phyloP scores from a whole-genome alignment of 2,797 vertebrate genomes.

The Cygnus olor region DNA sequence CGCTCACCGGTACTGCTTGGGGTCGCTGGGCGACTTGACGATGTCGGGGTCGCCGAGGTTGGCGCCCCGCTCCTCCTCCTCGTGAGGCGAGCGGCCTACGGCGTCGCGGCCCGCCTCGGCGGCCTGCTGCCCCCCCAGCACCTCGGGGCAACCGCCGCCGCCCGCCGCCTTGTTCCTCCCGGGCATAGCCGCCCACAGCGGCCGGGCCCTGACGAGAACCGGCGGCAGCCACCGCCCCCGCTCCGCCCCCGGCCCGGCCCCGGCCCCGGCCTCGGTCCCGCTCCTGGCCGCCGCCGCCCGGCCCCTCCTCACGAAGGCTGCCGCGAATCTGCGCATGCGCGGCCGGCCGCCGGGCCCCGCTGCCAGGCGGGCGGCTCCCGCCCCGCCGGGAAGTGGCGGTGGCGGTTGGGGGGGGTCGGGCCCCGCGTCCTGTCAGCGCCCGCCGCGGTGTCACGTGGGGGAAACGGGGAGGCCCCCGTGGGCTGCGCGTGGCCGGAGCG shows the following conservation, averaged over 20 bases:
- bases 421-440: neutral
- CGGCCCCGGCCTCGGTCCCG: neutral
- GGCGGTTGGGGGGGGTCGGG: neutral
- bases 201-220: neutral
- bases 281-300: neutral
- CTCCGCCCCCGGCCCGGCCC: neutral
- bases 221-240: neutral
- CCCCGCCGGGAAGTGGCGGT: neutral
- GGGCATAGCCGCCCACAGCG: slow-evolving; percentile 50
- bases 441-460: neutral
- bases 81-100: slow-evolving; percentile 63
- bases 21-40: slow-evolving; percentile 92
- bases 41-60: slow-evolving; percentile 84
- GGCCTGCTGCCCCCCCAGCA: slow-evolving; percentile 57
- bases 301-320: slow-evolving; percentile 43
- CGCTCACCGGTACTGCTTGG: slow-evolving; percentile 92
- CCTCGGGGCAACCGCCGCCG: slow-evolving; percentile 40
- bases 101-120: slow-evolving; percentile 54
- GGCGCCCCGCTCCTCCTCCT: slow-evolving; percentile 48
- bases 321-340: slow-evolving; percentile 63
- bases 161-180: slow-evolving; percentile 57
- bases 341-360: neutral
- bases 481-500: rapidly evolving
- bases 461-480: neutral
- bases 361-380: neutral